Conservation (phyloP, 2,797 vertebrate genomes). For the Acanthurus lineatus region DNA sequence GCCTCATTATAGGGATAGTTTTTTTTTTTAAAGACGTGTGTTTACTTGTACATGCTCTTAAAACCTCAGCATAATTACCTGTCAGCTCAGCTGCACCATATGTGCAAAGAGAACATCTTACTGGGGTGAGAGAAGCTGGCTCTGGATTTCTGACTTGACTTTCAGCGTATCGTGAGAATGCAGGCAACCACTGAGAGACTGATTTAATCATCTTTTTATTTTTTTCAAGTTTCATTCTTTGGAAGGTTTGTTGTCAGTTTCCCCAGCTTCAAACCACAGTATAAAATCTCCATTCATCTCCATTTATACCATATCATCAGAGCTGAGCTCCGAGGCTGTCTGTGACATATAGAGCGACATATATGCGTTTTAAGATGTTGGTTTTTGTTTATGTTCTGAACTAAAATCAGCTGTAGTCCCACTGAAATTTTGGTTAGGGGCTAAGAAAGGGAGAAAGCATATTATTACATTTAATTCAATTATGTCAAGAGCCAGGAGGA, state of each 20-base stretch:
- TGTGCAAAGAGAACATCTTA: slow-evolving; percentile 17
- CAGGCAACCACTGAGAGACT: slow-evolving; percentile 57
- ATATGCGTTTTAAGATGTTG: slow-evolving; percentile 26
- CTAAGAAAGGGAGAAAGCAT: slow-evolving; percentile 37
- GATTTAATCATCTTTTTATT: slow-evolving; percentile 74
- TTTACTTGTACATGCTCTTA: slow-evolving; percentile 10
- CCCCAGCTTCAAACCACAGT: slow-evolving; percentile 50
- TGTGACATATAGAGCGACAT: background rate
- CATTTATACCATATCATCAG: no score
- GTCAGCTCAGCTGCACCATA: slow-evolving; percentile 6
- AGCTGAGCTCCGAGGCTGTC: no score
- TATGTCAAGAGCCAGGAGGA: slow-evolving; percentile 20
- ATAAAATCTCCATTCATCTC: slow-evolving; percentile 30
- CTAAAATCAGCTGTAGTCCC: slow-evolving; percentile 61
- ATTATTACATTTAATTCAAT: slow-evolving; percentile 44
- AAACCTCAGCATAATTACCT: slow-evolving; percentile 47
- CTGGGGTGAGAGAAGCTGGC: slow-evolving; percentile 40
- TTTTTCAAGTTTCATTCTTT: slow-evolving; percentile 60
- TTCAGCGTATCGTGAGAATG: slow-evolving; percentile 72
- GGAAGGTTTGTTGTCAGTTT: slow-evolving; percentile 50
- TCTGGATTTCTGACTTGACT: slow-evolving; percentile 46
- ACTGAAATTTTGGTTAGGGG: slow-evolving; percentile 19
- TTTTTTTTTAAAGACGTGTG: slow-evolving; percentile 6
- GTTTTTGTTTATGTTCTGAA: slow-evolving; percentile 60
- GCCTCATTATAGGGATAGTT: slow-evolving; percentile 6